These are phyloP conservation scores for Stratiomys singularior DNA, from an alignment of 2,888 invertebrate genomes.

Conservation along the genomic window DNA sequence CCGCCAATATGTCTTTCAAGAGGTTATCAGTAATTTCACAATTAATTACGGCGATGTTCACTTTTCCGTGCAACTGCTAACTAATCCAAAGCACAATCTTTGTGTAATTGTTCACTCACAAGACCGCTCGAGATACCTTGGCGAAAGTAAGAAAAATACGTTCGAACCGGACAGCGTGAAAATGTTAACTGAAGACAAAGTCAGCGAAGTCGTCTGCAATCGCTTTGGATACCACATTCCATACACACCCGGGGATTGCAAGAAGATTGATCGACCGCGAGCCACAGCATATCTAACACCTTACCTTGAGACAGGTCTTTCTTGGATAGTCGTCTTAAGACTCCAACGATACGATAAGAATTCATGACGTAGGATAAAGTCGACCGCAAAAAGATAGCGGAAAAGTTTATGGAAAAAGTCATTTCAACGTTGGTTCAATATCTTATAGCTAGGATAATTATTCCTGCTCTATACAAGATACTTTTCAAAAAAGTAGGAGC, in stretches of 20 bases:
- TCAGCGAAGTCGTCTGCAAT: neutral
- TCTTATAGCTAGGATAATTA: no score
- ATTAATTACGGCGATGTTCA: conserved; percentile 22
- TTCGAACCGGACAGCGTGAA: conserved; percentile 35
- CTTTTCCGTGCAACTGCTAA: conserved; percentile 16
- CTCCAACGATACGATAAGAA: conserved; percentile 25
- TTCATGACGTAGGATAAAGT: conserved; percentile 1
- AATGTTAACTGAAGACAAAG: conserved; percentile 36
- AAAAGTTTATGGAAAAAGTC: neutral
- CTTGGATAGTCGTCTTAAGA: neutral
- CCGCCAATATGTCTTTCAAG: neutral
- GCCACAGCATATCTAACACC: neutral
- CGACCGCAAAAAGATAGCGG: conserved; percentile 4
- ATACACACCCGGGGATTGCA: neutral
- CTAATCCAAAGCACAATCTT: neutral
- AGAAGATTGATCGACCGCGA: conserved; percentile 21
- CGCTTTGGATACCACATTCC: conserved; percentile 18
- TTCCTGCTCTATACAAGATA: no score
- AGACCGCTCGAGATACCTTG: no score
- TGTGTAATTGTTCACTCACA: no score
- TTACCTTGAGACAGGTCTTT: conserved; percentile 38
- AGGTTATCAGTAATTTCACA: conserved; percentile 18
- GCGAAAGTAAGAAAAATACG: conserved; percentile 5
- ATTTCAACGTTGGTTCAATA: neutral
- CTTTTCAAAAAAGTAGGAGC: no score